Conservation (phyloP, 2,888 invertebrate genomes). For the Ernsta delagoae region DNA sequence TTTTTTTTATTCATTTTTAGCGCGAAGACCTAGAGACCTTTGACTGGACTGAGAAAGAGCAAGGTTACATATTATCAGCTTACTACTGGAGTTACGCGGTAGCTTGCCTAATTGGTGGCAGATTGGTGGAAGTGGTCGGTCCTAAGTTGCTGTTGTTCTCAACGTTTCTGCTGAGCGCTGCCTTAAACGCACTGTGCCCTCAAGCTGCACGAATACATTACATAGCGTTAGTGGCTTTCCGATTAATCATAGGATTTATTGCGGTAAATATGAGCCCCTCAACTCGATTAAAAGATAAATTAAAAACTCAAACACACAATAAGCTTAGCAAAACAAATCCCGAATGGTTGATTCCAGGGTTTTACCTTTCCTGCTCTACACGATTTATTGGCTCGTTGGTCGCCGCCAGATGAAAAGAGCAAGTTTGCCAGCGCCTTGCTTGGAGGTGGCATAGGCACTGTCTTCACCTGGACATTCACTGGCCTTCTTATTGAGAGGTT, state of each 20-base stretch:
- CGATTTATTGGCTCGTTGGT: constrained; percentile 88
- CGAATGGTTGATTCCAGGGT: too few species aligned
- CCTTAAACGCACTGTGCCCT: constrained; percentile 86
- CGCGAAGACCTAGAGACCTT: constrained; percentile 65
- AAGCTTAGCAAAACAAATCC: too few species aligned
- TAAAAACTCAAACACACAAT: too few species aligned
- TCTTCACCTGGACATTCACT: constrained; percentile 88
- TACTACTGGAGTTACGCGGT: constrained; percentile 85
- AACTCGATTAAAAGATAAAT: too few species aligned
- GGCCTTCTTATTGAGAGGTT: constrained; percentile 86
- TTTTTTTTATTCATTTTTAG: too few species aligned
- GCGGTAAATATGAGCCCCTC: constrained; percentile 70
- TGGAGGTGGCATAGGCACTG: constrained; percentile 90
- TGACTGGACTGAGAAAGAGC: constrained; percentile 86
- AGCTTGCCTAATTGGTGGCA: constrained; percentile 86
- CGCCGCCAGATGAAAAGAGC: constrained; percentile 89
- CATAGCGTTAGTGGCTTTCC: constrained; percentile 80
- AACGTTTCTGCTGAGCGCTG: constrained; percentile 79
- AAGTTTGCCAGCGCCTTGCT: constrained; percentile 87
- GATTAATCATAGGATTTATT: constrained; percentile 86
- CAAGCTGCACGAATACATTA: constrained; percentile 84
- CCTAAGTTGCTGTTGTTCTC: constrained; percentile 84
- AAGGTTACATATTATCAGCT: constrained; percentile 86
- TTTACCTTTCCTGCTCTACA: constrained; percentile 87
- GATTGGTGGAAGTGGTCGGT: constrained; percentile 78